Conservation (phyloP, 2,888 invertebrate species). For the Acronicta alni region DNA sequence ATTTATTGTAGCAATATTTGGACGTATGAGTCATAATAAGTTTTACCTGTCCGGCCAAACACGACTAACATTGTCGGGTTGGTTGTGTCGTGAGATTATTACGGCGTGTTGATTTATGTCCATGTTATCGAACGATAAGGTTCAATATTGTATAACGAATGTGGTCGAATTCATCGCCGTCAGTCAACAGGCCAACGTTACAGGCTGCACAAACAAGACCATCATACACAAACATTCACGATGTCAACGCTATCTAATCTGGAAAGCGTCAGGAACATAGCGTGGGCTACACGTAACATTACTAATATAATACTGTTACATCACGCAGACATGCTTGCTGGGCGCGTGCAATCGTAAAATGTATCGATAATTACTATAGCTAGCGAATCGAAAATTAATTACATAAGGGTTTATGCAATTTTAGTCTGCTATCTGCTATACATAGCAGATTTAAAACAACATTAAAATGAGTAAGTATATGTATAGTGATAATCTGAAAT, state of each 20-base stretch:
- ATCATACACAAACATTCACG: slow-evolving; percentile 78
- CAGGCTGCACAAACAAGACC: slow-evolving; percentile 78
- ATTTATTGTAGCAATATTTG: slow-evolving; percentile 52
- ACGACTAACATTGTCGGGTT: slow-evolving; percentile 53
- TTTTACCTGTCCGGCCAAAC: slow-evolving; percentile 63
- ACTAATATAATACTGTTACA: slow-evolving; percentile 31
- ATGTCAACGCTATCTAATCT: slow-evolving; percentile 83
- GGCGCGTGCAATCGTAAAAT: slow-evolving; percentile 25
- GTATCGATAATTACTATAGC: slow-evolving; percentile 33
- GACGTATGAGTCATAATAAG: slow-evolving; percentile 54
- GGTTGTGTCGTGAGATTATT: slow-evolving; percentile 42
- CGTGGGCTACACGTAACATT: slow-evolving; percentile 42
- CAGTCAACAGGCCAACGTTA: slow-evolving; percentile 69
- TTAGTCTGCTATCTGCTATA: slow-evolving; percentile 2
- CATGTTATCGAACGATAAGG: slow-evolving; percentile 60
- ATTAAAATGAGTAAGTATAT: slow-evolving; percentile 3
- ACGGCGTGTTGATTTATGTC: slow-evolving; percentile 53
- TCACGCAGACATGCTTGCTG: slow-evolving; percentile 35
- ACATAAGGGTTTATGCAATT: slow-evolving; percentile 13
- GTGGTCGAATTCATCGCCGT: slow-evolving; percentile 61
- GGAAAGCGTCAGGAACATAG: slow-evolving; percentile 69
- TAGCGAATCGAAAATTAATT: slow-evolving; percentile 16
- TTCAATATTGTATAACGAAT: slow-evolving; percentile 62
- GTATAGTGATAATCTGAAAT: slow-evolving; percentile 16
- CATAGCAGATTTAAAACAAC: not conserved